Evolutionary conservation across 2,113 vertebrate species (phyloP).

Genomic region (Semnornis frantzii): DNA sequence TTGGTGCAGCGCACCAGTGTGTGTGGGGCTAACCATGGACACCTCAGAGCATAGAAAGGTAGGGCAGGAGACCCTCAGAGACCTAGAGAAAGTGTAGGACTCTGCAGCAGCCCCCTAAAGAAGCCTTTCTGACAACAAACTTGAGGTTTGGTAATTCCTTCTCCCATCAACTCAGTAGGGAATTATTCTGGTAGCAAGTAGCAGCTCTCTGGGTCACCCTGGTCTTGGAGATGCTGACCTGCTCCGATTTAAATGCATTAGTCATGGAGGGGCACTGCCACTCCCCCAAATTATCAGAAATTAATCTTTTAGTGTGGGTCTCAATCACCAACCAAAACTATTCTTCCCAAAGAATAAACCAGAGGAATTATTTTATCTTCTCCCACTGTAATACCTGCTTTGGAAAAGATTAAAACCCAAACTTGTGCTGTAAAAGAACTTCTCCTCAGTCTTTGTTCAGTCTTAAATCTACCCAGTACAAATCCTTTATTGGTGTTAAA

Average conservation of each 20-base stretch:
- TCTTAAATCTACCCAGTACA: conserved; percentile 1
- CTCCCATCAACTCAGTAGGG: background rate
- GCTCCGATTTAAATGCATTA: background rate
- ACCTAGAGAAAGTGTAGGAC: background rate
- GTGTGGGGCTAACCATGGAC: conserved; percentile 47
- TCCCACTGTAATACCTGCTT: background rate
- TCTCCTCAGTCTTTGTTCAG: conserved; percentile 24
- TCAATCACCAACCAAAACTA: background rate
- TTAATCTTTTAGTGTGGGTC: background rate
- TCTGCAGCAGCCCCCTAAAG: background rate
- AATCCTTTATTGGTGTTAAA: conserved; percentile 53
- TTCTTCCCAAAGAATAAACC: background rate
- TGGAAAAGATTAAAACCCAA: conserved; percentile 36
- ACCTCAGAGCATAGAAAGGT: conserved; percentile 47
- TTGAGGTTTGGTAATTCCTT: background rate
- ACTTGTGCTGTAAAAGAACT: background rate
- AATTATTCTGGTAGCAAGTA: conserved; percentile 26
- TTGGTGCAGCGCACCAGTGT: conserved; percentile 58
- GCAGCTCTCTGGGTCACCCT: background rate
- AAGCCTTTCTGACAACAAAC: background rate
- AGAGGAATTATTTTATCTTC: conserved; percentile 33
- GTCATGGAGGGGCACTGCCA: background rate
- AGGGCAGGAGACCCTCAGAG: conserved; percentile 26
- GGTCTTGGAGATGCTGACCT: background rate
- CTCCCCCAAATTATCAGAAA: background rate